Base-by-base conservation (phyloP, 2,797 vertebrate genomes). In the Parauchenoglanis punctatus region DNA sequence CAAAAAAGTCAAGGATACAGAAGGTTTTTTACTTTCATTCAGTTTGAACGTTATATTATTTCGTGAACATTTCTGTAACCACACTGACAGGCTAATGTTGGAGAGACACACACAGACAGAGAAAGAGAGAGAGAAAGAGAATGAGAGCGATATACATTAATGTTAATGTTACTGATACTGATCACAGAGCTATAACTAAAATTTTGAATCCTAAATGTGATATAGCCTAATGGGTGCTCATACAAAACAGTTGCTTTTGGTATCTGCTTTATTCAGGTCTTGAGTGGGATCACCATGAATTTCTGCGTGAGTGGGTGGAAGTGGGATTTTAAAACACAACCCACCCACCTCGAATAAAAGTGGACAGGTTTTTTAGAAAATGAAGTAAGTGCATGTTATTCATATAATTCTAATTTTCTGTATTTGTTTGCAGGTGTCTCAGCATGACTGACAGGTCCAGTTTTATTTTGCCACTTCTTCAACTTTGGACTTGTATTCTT, bases 391-490 rank as follows among this genome's bases (percentile, higher is more conserved):
- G 23, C 7, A 83, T 84, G 67, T 68, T 17, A 44, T 1, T 81
- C 4, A 2, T 56, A 17, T 56, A 0, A 67, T 25, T 18, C 59
- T 23, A 63, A 70, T 20, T 0, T 25, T 63, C 52, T 58, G 8
- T 65, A 23, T 86, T 85, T 92, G 23, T 89, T 86, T 63, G 10
- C 87, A 93, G 88, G 56, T 2, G 15, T 87, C 59, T 89, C 63
- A 95, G 94, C 91, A 91, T 85, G 90, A 40, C 3, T 18, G 94
- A 93, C 93, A 65, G 90, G 31, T 40, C 40, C 28, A 85, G 76
- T 35, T 81, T 94, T 28, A 81, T 89, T 4, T 72, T 83, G 7
- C 28, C 95, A 65, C 40, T 95, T 54, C 44, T n/a, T n/a, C n/a
- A n/a, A n/a, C n/a, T n/a, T n/a, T n/a, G n/a, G n/a, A n/a, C n/a